Percentiles rank a stretch among this genome's conserved stretches.
Conservation (phyloP, 2,113 vertebrate genomes). For the Oceanodroma tethys region DNA sequence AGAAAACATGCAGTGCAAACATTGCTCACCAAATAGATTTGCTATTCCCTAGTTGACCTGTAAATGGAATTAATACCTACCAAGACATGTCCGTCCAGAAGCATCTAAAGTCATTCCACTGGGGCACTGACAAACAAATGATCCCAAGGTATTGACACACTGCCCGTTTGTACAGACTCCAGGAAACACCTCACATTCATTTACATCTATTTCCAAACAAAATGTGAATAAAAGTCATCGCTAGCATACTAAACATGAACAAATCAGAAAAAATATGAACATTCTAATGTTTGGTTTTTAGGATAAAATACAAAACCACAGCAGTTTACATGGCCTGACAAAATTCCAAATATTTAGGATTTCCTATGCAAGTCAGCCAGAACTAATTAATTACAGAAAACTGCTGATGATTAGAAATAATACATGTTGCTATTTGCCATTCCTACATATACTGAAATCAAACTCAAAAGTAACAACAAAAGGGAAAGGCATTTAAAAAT, state of each 20-base stretch:
- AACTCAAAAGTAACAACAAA: neutral
- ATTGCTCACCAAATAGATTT: neutral
- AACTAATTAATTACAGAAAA: neutral
- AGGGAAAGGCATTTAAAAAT: neutral
- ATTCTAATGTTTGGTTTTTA: neutral
- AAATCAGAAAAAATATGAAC: neutral
- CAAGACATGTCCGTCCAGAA: conserved; percentile 90
- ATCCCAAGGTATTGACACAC: conserved; percentile 90
- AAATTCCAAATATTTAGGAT: neutral
- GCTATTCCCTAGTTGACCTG: neutral
- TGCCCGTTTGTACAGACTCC: conserved; percentile 92
- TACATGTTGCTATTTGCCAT: neutral
- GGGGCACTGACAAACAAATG: conserved; percentile 93
- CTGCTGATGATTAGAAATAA: neutral
- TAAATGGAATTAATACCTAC: conserved; percentile 70
- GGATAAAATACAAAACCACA: neutral
- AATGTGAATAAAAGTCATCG: neutral
- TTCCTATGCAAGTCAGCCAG: neutral
- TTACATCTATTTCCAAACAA: conserved; percentile 81
- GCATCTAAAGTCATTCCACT: conserved; percentile 91
- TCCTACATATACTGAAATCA: neutral
- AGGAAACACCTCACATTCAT: conserved; percentile 95
- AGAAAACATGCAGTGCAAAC: neutral
- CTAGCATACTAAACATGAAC: neutral
- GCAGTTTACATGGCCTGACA: neutral